phyloP scores from a whole-genome alignment of 1,140 invertebrate genomes.

The Aphis gossypii region DNA sequence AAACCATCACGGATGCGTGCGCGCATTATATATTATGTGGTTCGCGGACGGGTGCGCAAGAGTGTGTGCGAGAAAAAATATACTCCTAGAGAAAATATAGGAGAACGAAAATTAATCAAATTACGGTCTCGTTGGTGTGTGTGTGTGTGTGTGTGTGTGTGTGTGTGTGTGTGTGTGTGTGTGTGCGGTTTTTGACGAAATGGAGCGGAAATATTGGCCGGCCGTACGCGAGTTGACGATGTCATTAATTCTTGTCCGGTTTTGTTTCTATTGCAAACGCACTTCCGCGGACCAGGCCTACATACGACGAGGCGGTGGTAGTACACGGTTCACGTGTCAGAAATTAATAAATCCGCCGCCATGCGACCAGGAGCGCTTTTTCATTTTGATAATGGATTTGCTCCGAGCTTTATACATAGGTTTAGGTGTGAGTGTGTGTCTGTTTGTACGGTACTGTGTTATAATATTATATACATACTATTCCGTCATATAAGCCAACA shows the following conservation, averaged over 20 bases:
- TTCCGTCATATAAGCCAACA: neutral
- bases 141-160: no score
- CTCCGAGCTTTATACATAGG: neutral
- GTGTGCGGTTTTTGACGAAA: conserved; percentile 50
- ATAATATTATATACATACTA: neutral
- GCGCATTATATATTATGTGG: neutral
- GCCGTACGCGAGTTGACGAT: conserved; percentile 40
- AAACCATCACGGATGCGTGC: conserved; percentile 19
- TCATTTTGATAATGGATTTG: conserved; percentile 54
- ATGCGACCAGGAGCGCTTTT: conserved; percentile 46
- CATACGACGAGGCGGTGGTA: neutral
- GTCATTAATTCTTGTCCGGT: conserved; percentile 57
- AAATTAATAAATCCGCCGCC: conserved; percentile 56
- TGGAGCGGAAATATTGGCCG: conserved; percentile 56
- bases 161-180: neutral
- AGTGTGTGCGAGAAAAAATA: neutral
- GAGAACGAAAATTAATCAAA: conserved; percentile 50
- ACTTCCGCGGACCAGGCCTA: neutral
- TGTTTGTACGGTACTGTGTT: neutral
- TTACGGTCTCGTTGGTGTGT: neutral
- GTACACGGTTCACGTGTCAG: conserved; percentile 51
- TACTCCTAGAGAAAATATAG: neutral
- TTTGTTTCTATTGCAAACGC: conserved; percentile 9
- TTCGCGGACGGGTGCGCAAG: neutral
- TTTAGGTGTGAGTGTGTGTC: neutral